Evolutionary conservation across 2,888 invertebrate species (phyloP), one percentile per base, ranked within the genome.

Genomic region (Temnothorax ravouxi): DNA sequence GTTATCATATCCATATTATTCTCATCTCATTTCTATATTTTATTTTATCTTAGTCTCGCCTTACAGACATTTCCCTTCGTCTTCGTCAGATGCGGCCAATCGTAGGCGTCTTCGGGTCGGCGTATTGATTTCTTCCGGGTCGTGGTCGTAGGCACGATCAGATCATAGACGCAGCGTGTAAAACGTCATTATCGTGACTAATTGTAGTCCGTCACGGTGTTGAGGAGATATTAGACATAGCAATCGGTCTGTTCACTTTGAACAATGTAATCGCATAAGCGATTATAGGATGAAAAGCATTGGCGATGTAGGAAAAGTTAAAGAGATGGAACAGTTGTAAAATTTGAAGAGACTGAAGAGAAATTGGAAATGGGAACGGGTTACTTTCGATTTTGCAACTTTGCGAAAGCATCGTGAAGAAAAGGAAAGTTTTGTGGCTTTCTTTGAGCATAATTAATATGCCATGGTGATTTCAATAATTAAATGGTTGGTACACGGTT

Each of bases 41-140:
- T 15, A 47, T 77, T 41, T 56, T 13, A 41, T 67, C 25, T 54
- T 29, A 2, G 13, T 13, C 29, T 34, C 34, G 21, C 13, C 41
- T 29, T 41, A 29, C 29, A 18, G n/a, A 54, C 34, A 21, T 66
- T 64, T 64, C 38, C 34, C 56, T 56, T 34, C 54, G 41, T 25
- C 66, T 77, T 77, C 47, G 59, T 18, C 69, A 47, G 64, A 79
- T 77, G 76, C 82, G 84, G 71, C 87, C 89, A 89, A 89, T 89
- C 72, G 44, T 77, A 84, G 85, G 80, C 88, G 83, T 88, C 88
- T 88, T 84, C 74, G 82, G 83, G 84, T 85, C 88, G 88, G 72
- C 50, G 86, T 90, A 89, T 89, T 89, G 89, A 89, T 89, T 89
- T 88, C 89, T 90, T 89, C 85, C 90, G 86, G 84, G 86, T 82